Evolutionary conservation across 2,888 invertebrate species (phyloP), one percentile per base, ranked within the genome.

Genomic region (Napeogenes inachia): DNA sequence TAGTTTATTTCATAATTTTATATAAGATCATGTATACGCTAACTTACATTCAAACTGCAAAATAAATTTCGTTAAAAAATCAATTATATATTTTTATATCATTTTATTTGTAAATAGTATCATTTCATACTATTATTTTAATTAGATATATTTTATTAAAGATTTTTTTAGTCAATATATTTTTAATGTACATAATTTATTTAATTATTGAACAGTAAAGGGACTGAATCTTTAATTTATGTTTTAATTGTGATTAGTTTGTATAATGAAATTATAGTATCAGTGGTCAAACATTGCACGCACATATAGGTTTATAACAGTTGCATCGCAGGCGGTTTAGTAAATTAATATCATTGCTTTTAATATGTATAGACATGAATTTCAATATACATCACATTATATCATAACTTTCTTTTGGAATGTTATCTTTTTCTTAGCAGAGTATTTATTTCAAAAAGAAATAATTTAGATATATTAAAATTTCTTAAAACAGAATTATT

Each of bases 1-100:
- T 95, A 95, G 93, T 88, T 75, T 54, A 59, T 45, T 38, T 47
- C 42, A 56, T 12, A 13, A 59, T 35, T 35, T 58, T 42, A 57
- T 21, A 54, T 46, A 57, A 56, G 54, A 35, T 60, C 55, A 21
- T 57, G 45, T 50, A 59, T 57, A 53, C 53, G 57, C 45, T 57
- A 58, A 21, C 21, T 60, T 50, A 47, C n/a, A 55, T 42, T 58
- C 47, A 42, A n/a, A 46, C 56, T 33, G 54, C 46, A 47, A 56
- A 56, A 63, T 59, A 55, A 63, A 57, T 56, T 59, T 57, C 21
- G 21, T 21, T 21, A 21, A 13, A 61, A 55, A 56, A 13, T 45
- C 50, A 56, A 60, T 55, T 21, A 56, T 55, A 54, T 61, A 56
- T 61, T 59, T 67, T 64, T 65, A 62, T 33, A 61, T 47, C 57